These are phyloP conservation scores for Charina bottae DNA, from an alignment of 2,113 vertebrate species.

Conservation along the genomic window DNA sequence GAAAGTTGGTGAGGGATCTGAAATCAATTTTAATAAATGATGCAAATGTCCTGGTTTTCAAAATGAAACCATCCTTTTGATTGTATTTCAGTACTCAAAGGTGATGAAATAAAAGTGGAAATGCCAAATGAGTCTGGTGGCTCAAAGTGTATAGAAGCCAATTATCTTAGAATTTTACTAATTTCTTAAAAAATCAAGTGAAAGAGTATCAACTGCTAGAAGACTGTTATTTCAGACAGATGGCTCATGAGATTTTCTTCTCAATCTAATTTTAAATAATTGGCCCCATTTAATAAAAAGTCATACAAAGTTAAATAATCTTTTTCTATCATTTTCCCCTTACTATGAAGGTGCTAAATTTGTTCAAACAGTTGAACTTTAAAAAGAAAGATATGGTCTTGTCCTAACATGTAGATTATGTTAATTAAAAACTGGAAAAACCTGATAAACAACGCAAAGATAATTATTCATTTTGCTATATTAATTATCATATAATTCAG, in stretches of 20 bases:
- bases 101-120: not conserved
- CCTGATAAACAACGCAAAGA: constrained; percentile 45
- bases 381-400: not conserved
- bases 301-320: not conserved
- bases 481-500: constrained; percentile 35
- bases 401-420: constrained; percentile 24
- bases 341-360: not conserved
- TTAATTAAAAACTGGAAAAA: constrained; percentile 50
- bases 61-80: not conserved
- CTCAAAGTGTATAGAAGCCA: not conserved
- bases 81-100: not conserved
- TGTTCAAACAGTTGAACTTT: not conserved
- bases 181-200: not conserved
- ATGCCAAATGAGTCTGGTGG: not conserved
- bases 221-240: not conserved
- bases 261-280: not conserved
- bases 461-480: constrained; percentile 19
- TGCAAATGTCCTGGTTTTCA: not conserved
- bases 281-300: not conserved
- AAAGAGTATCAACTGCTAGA: not conserved
- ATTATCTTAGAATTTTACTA: not conserved
- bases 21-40: not conserved
- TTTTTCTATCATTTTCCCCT: not conserved
- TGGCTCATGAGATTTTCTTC: not conserved
- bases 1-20: not conserved